Base-by-base conservation (phyloP, 2,888 invertebrate species). In the Hyposoter didymator region DNA sequence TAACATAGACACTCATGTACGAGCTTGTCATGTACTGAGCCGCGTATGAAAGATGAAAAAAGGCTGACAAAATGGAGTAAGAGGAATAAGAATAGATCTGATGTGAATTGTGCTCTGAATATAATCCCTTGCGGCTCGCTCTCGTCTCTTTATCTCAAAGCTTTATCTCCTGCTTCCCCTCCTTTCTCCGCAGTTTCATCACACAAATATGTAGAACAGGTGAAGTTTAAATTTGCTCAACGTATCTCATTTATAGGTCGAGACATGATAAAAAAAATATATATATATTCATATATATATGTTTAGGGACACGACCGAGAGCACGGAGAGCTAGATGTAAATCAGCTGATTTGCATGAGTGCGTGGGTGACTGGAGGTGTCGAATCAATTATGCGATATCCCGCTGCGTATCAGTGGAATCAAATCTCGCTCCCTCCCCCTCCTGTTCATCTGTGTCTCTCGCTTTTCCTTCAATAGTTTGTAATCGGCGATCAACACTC, bases 331-430 rank as follows among this genome's bases (percentile, higher is more conserved):
- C 82, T 69, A 39, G 3, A 74, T 45, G 84, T 59, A 84, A 73
- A 74, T 74, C 67, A 52, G 35, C 66, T 70, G 82, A 84, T 82
- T 82, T 82, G 52, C 84, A 82, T 69, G 69, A 64, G 67, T 82
- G 78, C 81, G 78, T 78, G 64, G 82, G 74, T 70, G 78, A 74
- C 35, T 39, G 78, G 64, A 84, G 84, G 69, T 78, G 82, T 78
- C 82, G 62, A 78, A 84, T 84, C 78, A 82, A 84, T 84, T 82
- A 82, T 82, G 74, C 78, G 45, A 78, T 74, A 78, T 45, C 81
- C 55, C 62, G 59, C 52, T 78, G 69, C 32, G 84, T 49, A 73
- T 47, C 74, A 55, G 69, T 70, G 69, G 69, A 66, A 43, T 39
- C 67, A 22, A 82, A 64, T 32, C 49, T 59, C n/a, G 45, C 59